Evolutionary conservation across 2,888 invertebrate species (phyloP), one percentile per base, ranked within the genome.

Genomic region (Blastobasis adustella): DNA sequence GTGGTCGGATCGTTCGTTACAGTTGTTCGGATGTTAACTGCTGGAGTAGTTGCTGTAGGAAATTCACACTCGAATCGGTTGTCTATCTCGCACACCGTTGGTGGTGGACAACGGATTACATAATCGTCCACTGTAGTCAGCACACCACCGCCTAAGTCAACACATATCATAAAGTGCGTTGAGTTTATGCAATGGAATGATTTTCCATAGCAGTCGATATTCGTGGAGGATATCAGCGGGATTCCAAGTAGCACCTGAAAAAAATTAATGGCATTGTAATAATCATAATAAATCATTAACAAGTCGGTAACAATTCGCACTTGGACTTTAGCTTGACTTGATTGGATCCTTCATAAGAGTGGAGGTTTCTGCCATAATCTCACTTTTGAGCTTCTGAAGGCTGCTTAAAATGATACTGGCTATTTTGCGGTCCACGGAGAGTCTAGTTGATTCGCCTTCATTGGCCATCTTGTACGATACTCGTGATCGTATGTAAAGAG

Each of bases 141-240:
- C 8, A 81, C 59, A 45, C 85, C 85, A 41, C 71, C 73, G 36
- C 87, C 88, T 44, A 84, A 66, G 59, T 88, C 85, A 44, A 88
- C 85, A 62, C 90, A 90, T 63, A 89, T 83, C 71, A 82, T 79
- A 59, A 89, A 90, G 67, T 84, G 84, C 49, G 86, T 84, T 52
- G 81, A 69, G 62, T 86, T 82, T 45, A 82, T 63, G 58, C 90
- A 90, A 58, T 82, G 76, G 62, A 89, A 90, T 46, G 83, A 72
- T 69, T 80, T 89, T 54, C 84, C 86, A 58, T 72, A 60, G 67
- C 90, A 90, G 67, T 86, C 77, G 59, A 78, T 70, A 61, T 79
- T 79, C 47, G 67, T 65, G 44, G 76, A 60, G 56, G 63, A 59
- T 66, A 69, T 58, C 55, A 65, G 56, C 56, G 73, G 66, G 45